These are phyloP conservation scores for Lagria hirta DNA, from an alignment of 2,888 invertebrate genomes.

Conservation along the genomic window DNA sequence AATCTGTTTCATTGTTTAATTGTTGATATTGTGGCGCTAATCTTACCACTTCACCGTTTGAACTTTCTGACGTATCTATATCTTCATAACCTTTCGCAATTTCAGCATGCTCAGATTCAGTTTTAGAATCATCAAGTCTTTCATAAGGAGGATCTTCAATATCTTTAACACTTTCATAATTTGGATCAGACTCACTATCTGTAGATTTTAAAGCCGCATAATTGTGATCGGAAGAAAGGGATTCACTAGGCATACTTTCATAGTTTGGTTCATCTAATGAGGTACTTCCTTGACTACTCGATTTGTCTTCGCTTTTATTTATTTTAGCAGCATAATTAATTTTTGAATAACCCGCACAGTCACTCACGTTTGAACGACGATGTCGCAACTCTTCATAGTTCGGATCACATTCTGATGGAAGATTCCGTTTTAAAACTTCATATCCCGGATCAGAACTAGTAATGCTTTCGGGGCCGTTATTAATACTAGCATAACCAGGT, in stretches of 20 bases:
- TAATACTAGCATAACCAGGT: conserved; percentile 48
- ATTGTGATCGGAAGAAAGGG: conserved; percentile 53
- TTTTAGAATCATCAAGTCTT: conserved; percentile 55
- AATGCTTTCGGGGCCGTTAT: conserved; percentile 64
- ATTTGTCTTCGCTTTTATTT: conserved; percentile 49
- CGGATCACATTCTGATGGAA: conserved; percentile 64
- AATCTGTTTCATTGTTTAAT: conserved; percentile 37
- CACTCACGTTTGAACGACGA: conserved; percentile 50
- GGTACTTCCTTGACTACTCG: conserved; percentile 58
- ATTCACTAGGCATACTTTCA: conserved; percentile 67
- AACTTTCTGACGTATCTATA: conserved; percentile 39
- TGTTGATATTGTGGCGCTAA: conserved; percentile 41
- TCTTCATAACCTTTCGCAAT: conserved; percentile 35
- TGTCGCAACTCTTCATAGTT: conserved; percentile 77
- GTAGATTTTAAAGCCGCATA: conserved; percentile 60
- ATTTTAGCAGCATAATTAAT: conserved; percentile 55
- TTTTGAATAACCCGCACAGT: conserved; percentile 46
- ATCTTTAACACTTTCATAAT: conserved; percentile 81
- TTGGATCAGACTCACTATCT: conserved; percentile 77
- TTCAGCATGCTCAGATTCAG: conserved; percentile 40
- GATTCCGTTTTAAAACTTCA: conserved; percentile 62
- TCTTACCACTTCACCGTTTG: conserved; percentile 31
- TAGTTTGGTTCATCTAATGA: conserved; percentile 67
- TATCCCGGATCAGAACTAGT: conserved; percentile 69
- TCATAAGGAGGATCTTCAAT: conserved; percentile 74